Evolutionary conservation across 2,797 vertebrate genomes (phyloP), one percentile per base, ranked within the genome.

Genomic region (Hybognathus amarus): DNA sequence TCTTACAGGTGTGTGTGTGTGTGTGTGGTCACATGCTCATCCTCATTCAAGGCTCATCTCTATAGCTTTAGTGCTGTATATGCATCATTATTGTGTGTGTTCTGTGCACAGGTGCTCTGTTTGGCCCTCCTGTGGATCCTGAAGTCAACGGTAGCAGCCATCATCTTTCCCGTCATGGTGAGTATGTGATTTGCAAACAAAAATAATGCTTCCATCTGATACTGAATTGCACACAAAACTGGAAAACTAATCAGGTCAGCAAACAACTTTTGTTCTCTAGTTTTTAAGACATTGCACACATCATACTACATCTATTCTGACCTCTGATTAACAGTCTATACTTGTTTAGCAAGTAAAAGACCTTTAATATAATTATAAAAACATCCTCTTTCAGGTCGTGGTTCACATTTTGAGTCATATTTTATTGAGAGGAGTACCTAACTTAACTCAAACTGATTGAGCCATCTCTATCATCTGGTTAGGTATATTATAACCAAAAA

Each of bases 111-210:
- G 93, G 95, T 90, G 67, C 59, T 99, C 77, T 99, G 97, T 87
- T 88, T 99, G 87, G 97, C 97, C 22, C 93, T 98, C 22, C 97
- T 99, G 82, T 99, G 98, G 98, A 93, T 98, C 89, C 96, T 99
- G 89, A 99, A 99, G 92, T 99, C 98, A 0, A 99, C 98, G 0
- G 98, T 98, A 87, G 98, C 98, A 33, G 98, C 98, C 85, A 99
- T 99, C 87, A 87, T 99, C 91, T 99, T 99, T 89, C 98, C 98
- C 1, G 95, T 99, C 90, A 99, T 99, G 98, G 98, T 99, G 92
- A 90, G 96, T 33, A 8, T 42, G 27, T 6, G 20, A 66, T 45
- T 4, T 7, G n/a, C 50, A 6, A 27, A 73, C 0, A 8, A 22
- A 63, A 33, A 17, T 2, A 7, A 30, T 63, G 7, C 59, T 17